Conservation (phyloP, 2,113 vertebrate species). For the Phaethon lepturus region DNA sequence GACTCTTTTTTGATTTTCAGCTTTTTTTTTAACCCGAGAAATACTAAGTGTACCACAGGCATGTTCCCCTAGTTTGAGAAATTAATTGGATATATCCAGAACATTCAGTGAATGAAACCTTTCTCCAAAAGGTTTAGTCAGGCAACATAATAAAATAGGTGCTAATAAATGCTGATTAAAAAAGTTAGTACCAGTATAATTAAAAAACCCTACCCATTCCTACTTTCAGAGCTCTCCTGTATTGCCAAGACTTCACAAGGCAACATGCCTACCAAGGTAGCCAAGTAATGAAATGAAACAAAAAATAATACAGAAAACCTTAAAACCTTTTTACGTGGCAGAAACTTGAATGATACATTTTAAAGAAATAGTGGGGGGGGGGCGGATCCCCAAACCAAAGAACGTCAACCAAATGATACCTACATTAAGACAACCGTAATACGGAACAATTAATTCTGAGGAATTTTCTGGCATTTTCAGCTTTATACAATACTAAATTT, state of each 20-base stretch:
- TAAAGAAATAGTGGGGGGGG: background rate
- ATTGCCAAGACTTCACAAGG: background rate
- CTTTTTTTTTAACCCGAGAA: background rate
- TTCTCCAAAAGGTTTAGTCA: background rate
- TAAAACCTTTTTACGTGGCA: background rate
- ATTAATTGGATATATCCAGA: background rate
- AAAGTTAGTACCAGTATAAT: background rate
- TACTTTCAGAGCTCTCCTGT: background rate
- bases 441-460: background rate
- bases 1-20: no score
- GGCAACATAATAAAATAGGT: background rate
- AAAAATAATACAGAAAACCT: background rate
- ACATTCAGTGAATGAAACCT: background rate
- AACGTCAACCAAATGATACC: background rate
- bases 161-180: background rate
- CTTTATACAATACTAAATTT: background rate
- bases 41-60: background rate
- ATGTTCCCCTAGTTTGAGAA: background rate
- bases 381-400: background rate
- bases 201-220: background rate
- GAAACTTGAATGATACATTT: background rate
- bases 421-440: background rate
- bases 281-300: background rate
- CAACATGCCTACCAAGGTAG: background rate
- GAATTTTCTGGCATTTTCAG: background rate